Evolutionary conservation across 2,797 vertebrate genomes (phyloP).

Genomic region (Muraenolepis orangiensis): DNA sequence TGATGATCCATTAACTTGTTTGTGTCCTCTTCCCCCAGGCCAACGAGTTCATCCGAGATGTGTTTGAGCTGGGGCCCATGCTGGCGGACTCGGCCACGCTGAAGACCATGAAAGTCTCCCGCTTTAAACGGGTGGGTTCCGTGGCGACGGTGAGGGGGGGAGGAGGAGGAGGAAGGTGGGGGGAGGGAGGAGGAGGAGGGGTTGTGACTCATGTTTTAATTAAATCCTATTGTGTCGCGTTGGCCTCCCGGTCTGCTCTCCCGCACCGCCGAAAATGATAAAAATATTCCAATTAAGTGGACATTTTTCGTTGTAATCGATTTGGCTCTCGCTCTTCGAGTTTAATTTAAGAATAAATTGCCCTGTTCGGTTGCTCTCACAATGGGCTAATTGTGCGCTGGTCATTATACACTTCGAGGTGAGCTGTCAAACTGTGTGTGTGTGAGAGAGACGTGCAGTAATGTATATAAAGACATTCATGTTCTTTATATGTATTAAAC

Average conservation of each 20-base stretch:
- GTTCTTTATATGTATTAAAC: not conserved
- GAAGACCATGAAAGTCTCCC: constrained; percentile 94
- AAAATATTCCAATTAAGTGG: not conserved
- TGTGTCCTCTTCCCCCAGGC: constrained; percentile 70
- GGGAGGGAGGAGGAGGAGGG: not conserved
- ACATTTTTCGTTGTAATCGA: not conserved
- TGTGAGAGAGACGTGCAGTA: not conserved
- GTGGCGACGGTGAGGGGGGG: not conserved
- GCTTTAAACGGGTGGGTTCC: constrained; percentile 87
- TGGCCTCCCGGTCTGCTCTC: not conserved
- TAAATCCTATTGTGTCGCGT: not conserved
- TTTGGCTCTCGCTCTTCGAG: not conserved
- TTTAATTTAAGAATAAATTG: not conserved
- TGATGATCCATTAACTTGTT: not conserved
- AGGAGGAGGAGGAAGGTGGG: too few relatives aligned
- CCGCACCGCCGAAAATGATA: not conserved
- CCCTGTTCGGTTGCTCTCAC: not conserved
- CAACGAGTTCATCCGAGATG: constrained; percentile 94
- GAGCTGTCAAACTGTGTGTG: not conserved
- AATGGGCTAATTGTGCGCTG: not conserved
- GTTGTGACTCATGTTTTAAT: not conserved
- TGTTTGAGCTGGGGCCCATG: constrained; percentile 94
- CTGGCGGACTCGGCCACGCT: constrained; percentile 87
- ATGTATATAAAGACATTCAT: not conserved
- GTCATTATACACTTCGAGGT: not conserved